Percentiles rank a stretch among this genome's conserved stretches.
These are phyloP conservation scores for Amphibalanus amphitrite DNA, from an alignment of 1,140 invertebrate genomes.

Conservation along the genomic window DNA sequence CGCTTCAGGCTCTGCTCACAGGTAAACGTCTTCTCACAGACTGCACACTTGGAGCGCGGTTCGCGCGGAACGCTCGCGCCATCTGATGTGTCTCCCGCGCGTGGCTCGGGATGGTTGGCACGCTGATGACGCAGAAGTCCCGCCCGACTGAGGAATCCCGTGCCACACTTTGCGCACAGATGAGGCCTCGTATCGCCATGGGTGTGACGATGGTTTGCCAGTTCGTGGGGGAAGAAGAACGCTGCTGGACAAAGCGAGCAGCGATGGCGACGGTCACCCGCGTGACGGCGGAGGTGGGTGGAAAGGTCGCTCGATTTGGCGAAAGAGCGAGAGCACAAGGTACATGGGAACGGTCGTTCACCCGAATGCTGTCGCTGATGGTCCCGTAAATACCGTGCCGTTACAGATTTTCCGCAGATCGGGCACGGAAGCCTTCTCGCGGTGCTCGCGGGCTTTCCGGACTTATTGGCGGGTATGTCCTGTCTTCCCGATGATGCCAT, in stretches of 20 bases:
- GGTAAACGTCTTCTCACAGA: neutral
- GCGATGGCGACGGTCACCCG: neutral
- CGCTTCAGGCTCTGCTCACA: neutral
- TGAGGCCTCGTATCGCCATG: neutral
- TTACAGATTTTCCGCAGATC: constrained; percentile 27
- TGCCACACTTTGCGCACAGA: neutral
- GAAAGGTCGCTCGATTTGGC: constrained; percentile 7
- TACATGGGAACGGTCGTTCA: constrained; percentile 30
- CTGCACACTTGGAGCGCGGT: neutral
- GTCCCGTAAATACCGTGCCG: constrained; percentile 40
- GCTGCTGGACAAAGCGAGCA: neutral
- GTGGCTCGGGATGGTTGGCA: neutral
- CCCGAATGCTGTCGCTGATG: constrained; percentile 33
- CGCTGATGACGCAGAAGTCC: neutral
- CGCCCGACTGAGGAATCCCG: neutral
- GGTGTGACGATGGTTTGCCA: neutral
- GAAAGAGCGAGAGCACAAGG: constrained; percentile 25
- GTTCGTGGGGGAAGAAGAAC: neutral
- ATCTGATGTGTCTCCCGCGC: too few species aligned
- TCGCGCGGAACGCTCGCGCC: too few species aligned
- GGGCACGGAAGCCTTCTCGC: constrained; percentile 6
- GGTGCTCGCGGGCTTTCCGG: too few species aligned
- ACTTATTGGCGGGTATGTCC: too few species aligned
- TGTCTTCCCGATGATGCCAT: too few species aligned
- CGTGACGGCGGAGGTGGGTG: neutral